A percentile compares a stretch with the other conserved stretches of the same genome.
These are phyloP conservation scores for Antennarius maculatus DNA, from an alignment of 2,797 vertebrate species.

Conservation along the genomic window DNA sequence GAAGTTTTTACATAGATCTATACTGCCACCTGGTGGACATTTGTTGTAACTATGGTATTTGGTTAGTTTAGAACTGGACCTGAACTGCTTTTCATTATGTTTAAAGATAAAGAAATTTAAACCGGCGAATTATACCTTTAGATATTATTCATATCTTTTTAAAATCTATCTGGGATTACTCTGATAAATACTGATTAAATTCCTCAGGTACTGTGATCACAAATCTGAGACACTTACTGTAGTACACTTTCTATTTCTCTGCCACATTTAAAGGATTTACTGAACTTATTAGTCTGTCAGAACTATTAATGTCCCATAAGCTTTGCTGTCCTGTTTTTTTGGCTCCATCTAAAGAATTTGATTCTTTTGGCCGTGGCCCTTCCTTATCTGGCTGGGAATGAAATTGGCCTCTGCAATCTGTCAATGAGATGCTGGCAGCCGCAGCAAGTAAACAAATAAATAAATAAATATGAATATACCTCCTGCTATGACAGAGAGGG, in stretches of 20 bases:
- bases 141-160: neutral
- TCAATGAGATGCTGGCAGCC: too few relatives aligned
- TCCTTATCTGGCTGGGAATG: neutral
- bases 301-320: too few relatives aligned
- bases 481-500: too few relatives aligned
- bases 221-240: neutral
- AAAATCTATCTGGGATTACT: neutral
- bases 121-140: neutral
- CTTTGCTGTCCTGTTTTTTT: too few relatives aligned
- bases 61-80: neutral
- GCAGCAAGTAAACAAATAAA: too few relatives aligned
- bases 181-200: neutral
- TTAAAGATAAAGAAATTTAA: neutral
- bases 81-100: neutral
- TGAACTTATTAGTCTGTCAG: neutral
- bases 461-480: too few relatives aligned
- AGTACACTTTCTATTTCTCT: neutral
- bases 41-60: too few relatives aligned
- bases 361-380: neutral
- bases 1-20: slow-evolving; percentile 14
- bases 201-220: too few relatives aligned
- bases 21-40: slow-evolving; percentile 59
- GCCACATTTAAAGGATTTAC: too few relatives aligned
- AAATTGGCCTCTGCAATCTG: neutral
- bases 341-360: too few relatives aligned